These are phyloP conservation scores for Lineus longissimus DNA, from an alignment of 1,140 invertebrate species.

Conservation along the genomic window DNA sequence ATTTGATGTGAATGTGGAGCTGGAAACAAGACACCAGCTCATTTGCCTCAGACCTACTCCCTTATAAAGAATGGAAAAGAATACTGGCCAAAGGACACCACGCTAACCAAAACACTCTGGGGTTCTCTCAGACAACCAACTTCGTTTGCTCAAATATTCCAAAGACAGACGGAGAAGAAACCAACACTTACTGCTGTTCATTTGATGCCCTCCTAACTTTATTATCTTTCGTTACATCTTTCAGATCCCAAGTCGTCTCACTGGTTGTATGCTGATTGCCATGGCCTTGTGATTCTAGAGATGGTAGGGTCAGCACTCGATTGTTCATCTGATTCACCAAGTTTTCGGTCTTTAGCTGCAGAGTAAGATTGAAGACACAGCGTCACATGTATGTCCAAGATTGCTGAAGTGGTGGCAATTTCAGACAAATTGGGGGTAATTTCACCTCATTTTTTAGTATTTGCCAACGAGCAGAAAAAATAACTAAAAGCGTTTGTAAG, in stretches of 20 bases:
- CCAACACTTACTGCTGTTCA: no score
- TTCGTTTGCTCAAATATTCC: no score
- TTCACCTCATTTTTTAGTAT: not conserved
- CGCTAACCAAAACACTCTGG: no score
- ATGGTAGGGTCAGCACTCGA: conserved; percentile 41
- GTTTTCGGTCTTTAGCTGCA: conserved; percentile 35
- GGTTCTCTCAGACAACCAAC: no score
- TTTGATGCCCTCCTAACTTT: no score
- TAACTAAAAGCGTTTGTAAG: not conserved
- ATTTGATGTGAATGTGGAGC: no score
- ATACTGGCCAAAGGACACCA: no score
- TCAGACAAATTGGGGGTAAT: not conserved
- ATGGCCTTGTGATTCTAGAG: conserved; percentile 19
- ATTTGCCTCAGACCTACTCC: no score
- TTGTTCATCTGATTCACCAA: conserved; percentile 46
- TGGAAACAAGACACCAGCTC: no score
- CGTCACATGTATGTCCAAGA: no score
- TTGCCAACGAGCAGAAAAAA: conserved; percentile 3
- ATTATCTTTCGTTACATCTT: conserved; percentile 10
- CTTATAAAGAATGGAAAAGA: no score
- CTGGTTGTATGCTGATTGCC: conserved; percentile 19
- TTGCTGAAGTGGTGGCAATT: conserved; percentile 8
- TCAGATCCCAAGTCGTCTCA: conserved; percentile 34
- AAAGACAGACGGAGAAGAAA: no score
- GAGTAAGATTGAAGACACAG: not conserved